These are phyloP conservation scores for Petrolisthes manimaculis DNA, from an alignment of 2,888 invertebrate species.

Conservation along the genomic window DNA sequence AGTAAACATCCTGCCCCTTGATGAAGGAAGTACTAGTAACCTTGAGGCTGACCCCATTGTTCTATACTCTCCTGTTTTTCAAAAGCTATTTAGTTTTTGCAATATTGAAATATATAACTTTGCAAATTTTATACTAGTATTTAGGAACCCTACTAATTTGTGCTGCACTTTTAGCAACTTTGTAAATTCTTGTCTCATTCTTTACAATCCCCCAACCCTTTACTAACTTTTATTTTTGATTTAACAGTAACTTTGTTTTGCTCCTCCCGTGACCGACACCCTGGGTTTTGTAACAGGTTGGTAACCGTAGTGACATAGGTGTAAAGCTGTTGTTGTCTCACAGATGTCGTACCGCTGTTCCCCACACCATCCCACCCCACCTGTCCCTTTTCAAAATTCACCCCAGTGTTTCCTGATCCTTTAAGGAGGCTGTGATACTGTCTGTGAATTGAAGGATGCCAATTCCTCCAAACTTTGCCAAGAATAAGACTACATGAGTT, in stretches of 20 bases:
- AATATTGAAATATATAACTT: constrained; percentile 44
- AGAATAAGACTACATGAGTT: too few relatives aligned
- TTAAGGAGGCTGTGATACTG: background rate
- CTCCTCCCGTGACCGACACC: constrained; percentile 65
- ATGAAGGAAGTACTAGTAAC: constrained; percentile 51
- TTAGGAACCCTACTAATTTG: constrained; percentile 60
- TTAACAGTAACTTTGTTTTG: constrained; percentile 65
- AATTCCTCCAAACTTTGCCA: too few relatives aligned
- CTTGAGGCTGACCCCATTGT: constrained; percentile 55
- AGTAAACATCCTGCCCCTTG: constrained; percentile 48
- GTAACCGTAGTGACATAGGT: constrained; percentile 62
- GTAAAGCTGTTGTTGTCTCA: constrained; percentile 62
- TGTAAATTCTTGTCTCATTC: constrained; percentile 56
- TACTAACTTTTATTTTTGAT: constrained; percentile 66
- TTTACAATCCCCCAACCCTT: constrained; percentile 60
- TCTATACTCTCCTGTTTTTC: constrained; percentile 44
- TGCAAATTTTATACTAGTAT: constrained; percentile 54
- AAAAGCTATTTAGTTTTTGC: constrained; percentile 42
- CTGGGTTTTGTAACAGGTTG: constrained; percentile 65
- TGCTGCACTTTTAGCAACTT: constrained; percentile 60
- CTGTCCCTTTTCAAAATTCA: constrained; percentile 43
- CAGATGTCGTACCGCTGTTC: constrained; percentile 63
- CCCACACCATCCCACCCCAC: constrained; percentile 47
- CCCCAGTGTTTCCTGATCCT: constrained; percentile 30
- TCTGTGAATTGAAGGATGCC: too few relatives aligned